These are phyloP conservation scores for Hypolimnas misippus DNA, from an alignment of 2,888 invertebrate species.

Conservation along the genomic window DNA sequence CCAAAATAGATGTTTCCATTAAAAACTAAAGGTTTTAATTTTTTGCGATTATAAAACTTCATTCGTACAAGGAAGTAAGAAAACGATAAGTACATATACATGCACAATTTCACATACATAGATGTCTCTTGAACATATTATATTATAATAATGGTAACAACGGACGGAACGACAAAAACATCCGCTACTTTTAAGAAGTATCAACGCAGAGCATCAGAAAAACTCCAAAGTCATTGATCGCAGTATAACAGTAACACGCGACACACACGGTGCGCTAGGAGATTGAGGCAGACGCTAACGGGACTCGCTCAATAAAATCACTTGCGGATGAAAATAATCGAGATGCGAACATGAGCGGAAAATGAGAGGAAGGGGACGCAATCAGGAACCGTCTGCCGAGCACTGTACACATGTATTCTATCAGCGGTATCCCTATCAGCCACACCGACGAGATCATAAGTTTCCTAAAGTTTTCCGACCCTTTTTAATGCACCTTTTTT, in stretches of 20 bases:
- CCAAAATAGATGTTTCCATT: too few relatives aligned
- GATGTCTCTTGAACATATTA: too few relatives aligned
- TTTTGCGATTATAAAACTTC: too few relatives aligned
- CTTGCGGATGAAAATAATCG: constrained; percentile 21
- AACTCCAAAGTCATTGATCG: constrained; percentile 4
- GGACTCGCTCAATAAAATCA: constrained; percentile 15
- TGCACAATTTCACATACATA: too few relatives aligned
- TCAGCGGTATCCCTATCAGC: neutral
- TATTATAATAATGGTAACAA: too few relatives aligned
- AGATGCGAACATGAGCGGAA: constrained; percentile 17
- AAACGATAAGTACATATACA: too few relatives aligned
- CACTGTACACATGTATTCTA: neutral
- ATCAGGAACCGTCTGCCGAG: neutral
- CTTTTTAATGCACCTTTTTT: too few relatives aligned
- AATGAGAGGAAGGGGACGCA: constrained; percentile 1
- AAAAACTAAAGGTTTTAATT: too few relatives aligned
- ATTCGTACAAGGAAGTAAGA: too few relatives aligned
- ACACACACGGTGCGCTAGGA: neutral
- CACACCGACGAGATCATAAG: neutral
- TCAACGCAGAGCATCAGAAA: neutral
- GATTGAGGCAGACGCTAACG: constrained; percentile 7
- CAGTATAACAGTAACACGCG: constrained; percentile 10
- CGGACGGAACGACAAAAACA: neutral
- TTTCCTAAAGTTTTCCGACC: neutral
- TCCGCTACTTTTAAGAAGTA: neutral